These are phyloP conservation scores for Percina caprodes DNA, from an alignment of 2,113 vertebrate species.

Conservation along the genomic window DNA sequence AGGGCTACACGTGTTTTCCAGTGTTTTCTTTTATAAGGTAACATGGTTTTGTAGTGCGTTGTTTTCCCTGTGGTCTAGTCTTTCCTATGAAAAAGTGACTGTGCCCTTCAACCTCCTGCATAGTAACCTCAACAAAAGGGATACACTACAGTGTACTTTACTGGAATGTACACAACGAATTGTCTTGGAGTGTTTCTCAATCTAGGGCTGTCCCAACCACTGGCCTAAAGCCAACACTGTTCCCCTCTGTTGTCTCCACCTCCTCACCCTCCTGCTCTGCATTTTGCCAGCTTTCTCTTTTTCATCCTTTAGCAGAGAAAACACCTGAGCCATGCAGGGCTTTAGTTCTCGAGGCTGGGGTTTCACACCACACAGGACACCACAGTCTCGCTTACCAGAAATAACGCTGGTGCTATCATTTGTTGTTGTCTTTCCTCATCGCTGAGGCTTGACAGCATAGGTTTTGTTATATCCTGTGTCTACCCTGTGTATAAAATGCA, in stretches of 20 bases:
- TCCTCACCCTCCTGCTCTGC: conserved; percentile 10
- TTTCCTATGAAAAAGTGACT: not conserved
- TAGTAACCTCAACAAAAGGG: not conserved
- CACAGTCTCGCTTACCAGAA: conserved; percentile 77
- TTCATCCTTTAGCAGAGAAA: conserved; percentile 59
- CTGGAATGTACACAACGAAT: conserved; percentile 35
- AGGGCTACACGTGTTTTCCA: conserved; percentile 44
- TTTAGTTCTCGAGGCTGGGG: conserved; percentile 65
- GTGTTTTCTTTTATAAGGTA: conserved; percentile 37
- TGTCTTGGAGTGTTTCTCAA: conserved; percentile 60
- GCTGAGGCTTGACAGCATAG: conserved; percentile 56
- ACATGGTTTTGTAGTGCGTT: conserved; percentile 18
- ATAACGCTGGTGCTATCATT: conserved; percentile 60
- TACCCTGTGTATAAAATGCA: conserved; percentile 52
- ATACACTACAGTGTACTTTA: conserved; percentile 10
- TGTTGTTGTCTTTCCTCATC: conserved; percentile 71
- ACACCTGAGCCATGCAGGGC: conserved; percentile 55
- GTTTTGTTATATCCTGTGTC: conserved; percentile 79
- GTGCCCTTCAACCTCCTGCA: not conserved
- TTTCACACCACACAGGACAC: conserved; percentile 72
- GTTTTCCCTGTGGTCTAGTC: not conserved
- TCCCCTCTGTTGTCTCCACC: conserved; percentile 30
- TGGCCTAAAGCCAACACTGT: conserved; percentile 44
- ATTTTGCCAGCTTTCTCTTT: conserved; percentile 47
- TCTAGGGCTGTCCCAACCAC: conserved; percentile 59